Evolutionary conservation across 2,113 vertebrate genomes (phyloP).

Genomic region (Emydura subglobosa): DNA sequence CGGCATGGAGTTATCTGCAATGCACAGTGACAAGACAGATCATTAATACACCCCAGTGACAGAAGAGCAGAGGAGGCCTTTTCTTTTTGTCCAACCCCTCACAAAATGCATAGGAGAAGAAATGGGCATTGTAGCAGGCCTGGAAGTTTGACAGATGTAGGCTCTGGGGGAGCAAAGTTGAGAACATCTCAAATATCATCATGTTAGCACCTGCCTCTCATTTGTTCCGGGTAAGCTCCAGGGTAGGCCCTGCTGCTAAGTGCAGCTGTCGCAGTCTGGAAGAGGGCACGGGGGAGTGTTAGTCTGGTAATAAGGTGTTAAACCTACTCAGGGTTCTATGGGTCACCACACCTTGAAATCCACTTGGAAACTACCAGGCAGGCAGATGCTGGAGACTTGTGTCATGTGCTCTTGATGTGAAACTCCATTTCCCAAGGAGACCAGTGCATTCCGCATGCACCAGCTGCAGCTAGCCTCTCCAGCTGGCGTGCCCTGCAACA

Average conservation of each 20-base stretch:
- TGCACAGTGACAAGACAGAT: slow-evolving; percentile 1
- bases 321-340: neutral
- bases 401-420: neutral
- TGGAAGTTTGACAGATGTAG: neutral
- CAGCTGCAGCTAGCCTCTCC: neutral
- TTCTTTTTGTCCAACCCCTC: neutral
- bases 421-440: neutral
- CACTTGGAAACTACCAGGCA: neutral
- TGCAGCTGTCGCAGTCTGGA: neutral
- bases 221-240: neutral
- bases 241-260: neutral
- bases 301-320: neutral
- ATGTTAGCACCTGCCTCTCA: neutral
- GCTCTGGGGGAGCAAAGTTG: neutral
- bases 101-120: neutral
- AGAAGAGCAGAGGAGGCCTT: neutral
- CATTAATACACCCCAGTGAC: neutral
- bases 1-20: slow-evolving; percentile 87
- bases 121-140: neutral
- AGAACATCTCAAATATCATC: neutral
- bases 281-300: neutral
- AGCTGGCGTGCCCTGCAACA: neutral
- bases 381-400: neutral
- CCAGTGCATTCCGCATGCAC: neutral
- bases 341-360: neutral